Evolutionary conservation across 1,140 invertebrate genomes (phyloP).

Genomic region (Ectropis grisescens): DNA sequence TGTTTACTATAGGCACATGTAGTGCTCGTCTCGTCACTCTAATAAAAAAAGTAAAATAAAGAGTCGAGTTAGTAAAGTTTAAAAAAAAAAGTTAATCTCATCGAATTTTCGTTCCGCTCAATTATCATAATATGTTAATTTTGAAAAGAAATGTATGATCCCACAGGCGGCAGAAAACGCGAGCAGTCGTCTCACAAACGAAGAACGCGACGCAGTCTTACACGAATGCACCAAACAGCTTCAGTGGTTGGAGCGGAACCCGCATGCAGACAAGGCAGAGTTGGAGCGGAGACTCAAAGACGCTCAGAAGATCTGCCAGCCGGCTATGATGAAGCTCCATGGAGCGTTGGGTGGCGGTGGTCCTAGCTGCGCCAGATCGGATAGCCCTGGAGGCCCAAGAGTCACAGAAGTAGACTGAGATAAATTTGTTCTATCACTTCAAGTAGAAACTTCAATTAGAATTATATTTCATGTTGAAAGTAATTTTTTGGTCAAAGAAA

Average conservation of each 20-base stretch:
- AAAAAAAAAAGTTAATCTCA: too few relatives aligned
- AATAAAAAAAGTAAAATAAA: too few relatives aligned
- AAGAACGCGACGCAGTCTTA: conserved; percentile 73
- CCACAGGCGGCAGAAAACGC: conserved; percentile 78
- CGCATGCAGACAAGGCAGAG: conserved; percentile 82
- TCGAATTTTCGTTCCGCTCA: too few relatives aligned
- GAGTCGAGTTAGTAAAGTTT: too few relatives aligned
- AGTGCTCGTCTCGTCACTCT: too few relatives aligned
- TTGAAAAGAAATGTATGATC: too few relatives aligned
- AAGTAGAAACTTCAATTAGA: too few relatives aligned
- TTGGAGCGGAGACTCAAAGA: conserved; percentile 82
- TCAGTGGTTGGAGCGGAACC: conserved; percentile 73
- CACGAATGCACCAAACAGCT: conserved; percentile 72
- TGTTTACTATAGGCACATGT: too few relatives aligned
- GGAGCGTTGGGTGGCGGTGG: conserved; percentile 67
- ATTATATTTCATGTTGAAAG: too few relatives aligned
- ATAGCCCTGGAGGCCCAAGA: conserved; percentile 27
- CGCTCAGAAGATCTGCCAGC: conserved; percentile 78
- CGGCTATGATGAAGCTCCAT: conserved; percentile 84
- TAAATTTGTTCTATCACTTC: neutral
- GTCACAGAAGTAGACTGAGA: conserved; percentile 41
- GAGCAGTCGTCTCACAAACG: conserved; percentile 72
- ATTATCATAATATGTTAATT: too few relatives aligned
- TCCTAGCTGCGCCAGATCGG: conserved; percentile 59
- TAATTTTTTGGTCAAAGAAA: too few relatives aligned